Evolutionary conservation across 2,797 vertebrate genomes (phyloP).

Genomic region (Enteromius treurensis): DNA sequence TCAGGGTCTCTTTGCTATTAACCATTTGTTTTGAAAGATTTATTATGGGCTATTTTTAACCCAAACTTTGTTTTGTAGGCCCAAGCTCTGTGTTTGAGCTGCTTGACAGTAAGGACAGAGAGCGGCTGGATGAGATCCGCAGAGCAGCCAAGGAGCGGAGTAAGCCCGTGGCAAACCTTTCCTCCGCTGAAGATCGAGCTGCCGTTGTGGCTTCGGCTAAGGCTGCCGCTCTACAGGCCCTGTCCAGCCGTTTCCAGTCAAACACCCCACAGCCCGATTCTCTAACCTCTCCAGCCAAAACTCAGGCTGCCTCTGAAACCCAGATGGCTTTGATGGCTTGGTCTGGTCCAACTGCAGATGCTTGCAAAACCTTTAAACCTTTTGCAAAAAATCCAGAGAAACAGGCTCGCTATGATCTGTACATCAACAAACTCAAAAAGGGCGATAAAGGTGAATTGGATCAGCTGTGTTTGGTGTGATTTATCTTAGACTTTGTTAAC

Average conservation of each 20-base stretch:
- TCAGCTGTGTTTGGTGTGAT: background rate
- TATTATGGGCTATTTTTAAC: background rate
- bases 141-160: conserved; percentile 67
- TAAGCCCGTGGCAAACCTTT: conserved; percentile 56
- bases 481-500: background rate
- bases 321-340: conserved; percentile 62
- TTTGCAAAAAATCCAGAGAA: conserved; percentile 88
- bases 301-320: conserved; percentile 56
- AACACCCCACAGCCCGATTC: conserved; percentile 6
- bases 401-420: conserved; percentile 90
- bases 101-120: conserved; percentile 83
- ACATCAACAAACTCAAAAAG: conserved; percentile 78
- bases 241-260: conserved; percentile 50
- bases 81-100: conserved; percentile 90
- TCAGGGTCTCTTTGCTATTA: background rate
- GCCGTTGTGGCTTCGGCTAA: conserved; percentile 28
- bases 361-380: conserved; percentile 83
- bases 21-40: background rate
- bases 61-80: conserved; percentile 71
- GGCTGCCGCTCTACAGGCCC: conserved; percentile 32
- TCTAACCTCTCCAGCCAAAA: conserved; percentile 37
- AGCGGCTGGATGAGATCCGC: conserved; percentile 81
- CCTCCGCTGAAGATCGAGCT: conserved; percentile 42
- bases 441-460: conserved; percentile 82
- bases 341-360: conserved; percentile 60